phyloP scores from a whole-genome alignment of 1,140 invertebrate species.

The Trachymyrmex septentrionalis region DNA sequence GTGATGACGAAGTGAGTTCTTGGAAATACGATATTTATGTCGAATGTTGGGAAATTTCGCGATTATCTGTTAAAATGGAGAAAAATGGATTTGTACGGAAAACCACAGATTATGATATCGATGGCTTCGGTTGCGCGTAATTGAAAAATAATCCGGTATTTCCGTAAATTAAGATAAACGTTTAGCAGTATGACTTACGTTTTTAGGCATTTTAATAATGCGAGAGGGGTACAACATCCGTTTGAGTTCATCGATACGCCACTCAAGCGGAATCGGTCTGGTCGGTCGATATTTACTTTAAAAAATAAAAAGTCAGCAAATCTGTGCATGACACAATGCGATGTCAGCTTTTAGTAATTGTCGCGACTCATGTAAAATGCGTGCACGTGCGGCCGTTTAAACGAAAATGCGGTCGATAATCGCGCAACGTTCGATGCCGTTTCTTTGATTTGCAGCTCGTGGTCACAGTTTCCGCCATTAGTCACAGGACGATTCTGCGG shows the following conservation, averaged over 20 bases:
- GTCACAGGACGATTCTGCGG: constrained; percentile 56
- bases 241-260: constrained; percentile 4
- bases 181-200: neutral
- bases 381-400: constrained; percentile 25
- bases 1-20: constrained; percentile 23
- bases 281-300: constrained; percentile 55
- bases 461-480: constrained; percentile 50
- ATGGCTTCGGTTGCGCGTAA: neutral
- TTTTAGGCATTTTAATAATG: constrained; percentile 1
- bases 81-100: neutral
- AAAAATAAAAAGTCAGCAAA: constrained; percentile 43
- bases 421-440: constrained; percentile 47
- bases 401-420: constrained; percentile 57
- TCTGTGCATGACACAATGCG: neutral
- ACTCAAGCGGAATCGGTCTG: neutral
- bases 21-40: constrained; percentile 57
- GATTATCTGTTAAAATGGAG: constrained; percentile 12
- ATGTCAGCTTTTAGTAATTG: constrained; percentile 37
- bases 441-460: constrained; percentile 34
- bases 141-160: constrained; percentile 11
- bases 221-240: constrained; percentile 31
- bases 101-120: constrained; percentile 15
- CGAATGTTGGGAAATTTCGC: constrained; percentile 55
- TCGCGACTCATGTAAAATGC: constrained; percentile 27
- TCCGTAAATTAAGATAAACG: constrained; percentile 7